Conservation (phyloP, 2,888 invertebrate genomes). For the Agrotis puta region DNA sequence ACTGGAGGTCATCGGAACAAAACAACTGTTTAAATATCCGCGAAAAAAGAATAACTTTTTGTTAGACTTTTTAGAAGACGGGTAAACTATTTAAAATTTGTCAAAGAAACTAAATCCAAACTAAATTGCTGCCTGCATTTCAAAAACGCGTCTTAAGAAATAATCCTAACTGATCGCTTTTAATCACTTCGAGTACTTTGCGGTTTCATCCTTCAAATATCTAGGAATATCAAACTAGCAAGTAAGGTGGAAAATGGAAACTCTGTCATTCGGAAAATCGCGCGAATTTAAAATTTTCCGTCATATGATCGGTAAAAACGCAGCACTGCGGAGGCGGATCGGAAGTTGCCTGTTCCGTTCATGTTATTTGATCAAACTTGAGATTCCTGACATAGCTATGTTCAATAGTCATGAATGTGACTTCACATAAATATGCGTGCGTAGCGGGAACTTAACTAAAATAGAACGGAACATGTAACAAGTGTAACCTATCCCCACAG, state of each 20-base stretch:
- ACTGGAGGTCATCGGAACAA: slow-evolving; percentile 61
- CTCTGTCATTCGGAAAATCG: slow-evolving; percentile 63
- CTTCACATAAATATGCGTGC: slow-evolving; percentile 45
- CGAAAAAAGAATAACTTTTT: slow-evolving; percentile 50
- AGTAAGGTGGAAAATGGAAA: slow-evolving; percentile 68
- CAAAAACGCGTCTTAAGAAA: slow-evolving; percentile 30
- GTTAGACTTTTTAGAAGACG: slow-evolving; percentile 35
- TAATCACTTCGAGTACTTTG: slow-evolving; percentile 36
- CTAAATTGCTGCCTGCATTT: slow-evolving; percentile 15
- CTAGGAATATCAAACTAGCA: slow-evolving; percentile 56
- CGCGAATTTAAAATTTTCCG: slow-evolving; percentile 57
- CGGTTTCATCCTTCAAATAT: slow-evolving; percentile 43
- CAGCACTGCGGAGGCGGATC: slow-evolving; percentile 25
- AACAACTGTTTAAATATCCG: slow-evolving; percentile 52
- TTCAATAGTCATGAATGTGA: slow-evolving; percentile 20
- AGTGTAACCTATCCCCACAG: slow-evolving; percentile 15
- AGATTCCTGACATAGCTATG: slow-evolving; percentile 29
- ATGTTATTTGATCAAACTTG: slow-evolving; percentile 48
- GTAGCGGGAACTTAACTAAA: slow-evolving; percentile 68
- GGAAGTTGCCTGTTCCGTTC: slow-evolving; percentile 22
- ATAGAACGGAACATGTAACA: slow-evolving; percentile 29
- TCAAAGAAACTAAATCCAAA: slow-evolving; percentile 31
- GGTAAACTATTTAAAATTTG: slow-evolving; percentile 37
- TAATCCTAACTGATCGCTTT: slow-evolving; percentile 32
- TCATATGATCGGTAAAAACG: slow-evolving; percentile 49